These are phyloP conservation scores for Amaurobius ferox DNA, from an alignment of 2,888 invertebrate genomes.

Conservation along the genomic window DNA sequence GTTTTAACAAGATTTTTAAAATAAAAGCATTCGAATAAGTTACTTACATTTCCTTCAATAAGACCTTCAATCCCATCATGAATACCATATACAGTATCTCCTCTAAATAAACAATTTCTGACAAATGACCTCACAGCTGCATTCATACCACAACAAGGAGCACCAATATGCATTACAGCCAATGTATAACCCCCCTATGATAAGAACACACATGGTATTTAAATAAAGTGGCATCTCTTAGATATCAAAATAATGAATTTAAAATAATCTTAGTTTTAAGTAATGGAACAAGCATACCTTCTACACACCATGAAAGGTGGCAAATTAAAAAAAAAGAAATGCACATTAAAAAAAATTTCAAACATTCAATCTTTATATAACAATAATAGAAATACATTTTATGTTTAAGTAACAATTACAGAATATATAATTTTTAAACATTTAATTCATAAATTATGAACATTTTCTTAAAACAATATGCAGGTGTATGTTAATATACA, in stretches of 20 bases:
- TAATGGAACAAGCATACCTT: conserved; percentile 49
- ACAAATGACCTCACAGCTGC: conserved; percentile 98
- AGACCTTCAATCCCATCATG: conserved; percentile 98
- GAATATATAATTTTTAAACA: no score
- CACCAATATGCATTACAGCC: conserved; percentile 97
- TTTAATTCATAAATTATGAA: no score
- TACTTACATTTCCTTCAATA: conserved; percentile 89
- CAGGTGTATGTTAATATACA: no score
- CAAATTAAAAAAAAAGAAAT: not conserved
- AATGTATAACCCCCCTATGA: conserved; percentile 84
- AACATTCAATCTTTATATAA: no score
- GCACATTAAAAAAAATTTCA: no score
- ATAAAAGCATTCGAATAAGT: not conserved
- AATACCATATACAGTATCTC: conserved; percentile 93
- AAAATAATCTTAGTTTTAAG: no score
- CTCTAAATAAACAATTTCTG: conserved; percentile 94
- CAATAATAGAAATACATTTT: no score
- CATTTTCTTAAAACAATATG: no score
- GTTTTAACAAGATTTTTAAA: no score
- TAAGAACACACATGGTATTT: conserved; percentile 73
- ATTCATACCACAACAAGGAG: conserved; percentile 99
- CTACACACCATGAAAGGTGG: conserved; percentile 25
- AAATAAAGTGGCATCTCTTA: not conserved
- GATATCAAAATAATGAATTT: not conserved
- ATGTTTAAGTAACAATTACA: no score